Conservation (phyloP, 2,888 invertebrate species). For the Agrotis ipsilon region DNA sequence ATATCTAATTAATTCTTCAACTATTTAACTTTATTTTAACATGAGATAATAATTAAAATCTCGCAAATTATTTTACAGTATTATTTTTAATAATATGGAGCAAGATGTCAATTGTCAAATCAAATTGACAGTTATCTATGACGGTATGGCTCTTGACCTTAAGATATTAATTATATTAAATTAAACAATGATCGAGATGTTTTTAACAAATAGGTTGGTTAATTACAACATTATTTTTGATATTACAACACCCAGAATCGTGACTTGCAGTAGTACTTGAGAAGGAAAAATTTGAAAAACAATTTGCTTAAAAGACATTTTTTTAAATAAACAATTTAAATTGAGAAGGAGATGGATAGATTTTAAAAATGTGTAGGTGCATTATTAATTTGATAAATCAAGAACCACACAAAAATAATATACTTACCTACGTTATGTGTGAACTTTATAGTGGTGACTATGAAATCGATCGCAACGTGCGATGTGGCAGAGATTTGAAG, state of each 20-base stretch:
- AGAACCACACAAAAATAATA: too few relatives aligned
- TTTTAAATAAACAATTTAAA: too few relatives aligned
- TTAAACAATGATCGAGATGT: slow-evolving; percentile 38
- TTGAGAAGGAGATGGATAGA: too few relatives aligned
- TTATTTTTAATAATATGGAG: slow-evolving; percentile 34
- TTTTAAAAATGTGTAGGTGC: too few relatives aligned
- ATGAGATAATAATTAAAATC: slow-evolving; percentile 23
- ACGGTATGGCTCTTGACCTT: slow-evolving; percentile 29
- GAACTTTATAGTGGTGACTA: too few relatives aligned
- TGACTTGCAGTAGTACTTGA: background rate
- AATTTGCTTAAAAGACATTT: too few relatives aligned
- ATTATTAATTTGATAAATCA: too few relatives aligned
- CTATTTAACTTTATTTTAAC: slow-evolving; percentile 31
- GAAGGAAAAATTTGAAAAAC: too few relatives aligned
- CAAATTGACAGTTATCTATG: slow-evolving; percentile 37
- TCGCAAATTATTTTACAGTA: slow-evolving; percentile 38
- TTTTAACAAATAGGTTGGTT: slow-evolving; percentile 32
- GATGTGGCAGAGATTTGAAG: too few relatives aligned
- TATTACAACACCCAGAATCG: slow-evolving; percentile 15
- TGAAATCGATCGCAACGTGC: too few relatives aligned
- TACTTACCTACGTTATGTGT: too few relatives aligned
- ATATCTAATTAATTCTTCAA: slow-evolving; percentile 43
- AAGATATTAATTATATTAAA: slow-evolving; percentile 48
- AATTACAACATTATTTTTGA: slow-evolving; percentile 36
- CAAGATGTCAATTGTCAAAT: slow-evolving; percentile 43